Percentiles rank a stretch among this genome's conserved stretches.
Evolutionary conservation across 2,888 invertebrate species (phyloP).

Genomic region (Mesorhabditis spiculigera): DNA sequence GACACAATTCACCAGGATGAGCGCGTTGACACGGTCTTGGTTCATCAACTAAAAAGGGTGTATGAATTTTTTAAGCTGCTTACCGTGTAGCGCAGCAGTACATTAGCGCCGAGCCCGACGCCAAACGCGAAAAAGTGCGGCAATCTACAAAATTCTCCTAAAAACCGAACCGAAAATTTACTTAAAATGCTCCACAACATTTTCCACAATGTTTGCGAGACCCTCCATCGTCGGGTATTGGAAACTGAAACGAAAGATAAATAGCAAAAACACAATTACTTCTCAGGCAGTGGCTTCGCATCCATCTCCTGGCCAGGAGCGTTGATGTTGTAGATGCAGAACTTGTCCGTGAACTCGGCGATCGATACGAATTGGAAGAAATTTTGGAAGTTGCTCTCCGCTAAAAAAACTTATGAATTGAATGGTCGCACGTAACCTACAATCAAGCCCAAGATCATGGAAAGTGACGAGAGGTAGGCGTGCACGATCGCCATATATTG

Average conservation of each 20-base stretch:
- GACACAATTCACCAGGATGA: conserved; percentile 87
- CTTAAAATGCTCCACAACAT: conserved; percentile 75
- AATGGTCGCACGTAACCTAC: conserved; percentile 70
- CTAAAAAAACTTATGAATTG: conserved; percentile 30
- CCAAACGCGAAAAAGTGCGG: conserved; percentile 89
- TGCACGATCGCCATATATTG: conserved; percentile 83
- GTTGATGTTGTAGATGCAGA: conserved; percentile 96
- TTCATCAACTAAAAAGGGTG: conserved; percentile 62
- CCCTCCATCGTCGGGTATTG: conserved; percentile 94
- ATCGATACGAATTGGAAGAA: conserved; percentile 64
- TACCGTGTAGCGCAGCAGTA: conserved; percentile 84
- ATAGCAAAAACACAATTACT: conserved; percentile 67
- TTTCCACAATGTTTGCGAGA: conserved; percentile 81
- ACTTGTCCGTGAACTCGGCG: conserved; percentile 63
- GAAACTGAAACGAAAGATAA: conserved; percentile 68
- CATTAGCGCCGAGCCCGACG: conserved; percentile 93
- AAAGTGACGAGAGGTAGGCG: conserved; percentile 93
- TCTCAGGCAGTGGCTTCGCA: conserved; percentile 83
- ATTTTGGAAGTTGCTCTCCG: conserved; percentile 61
- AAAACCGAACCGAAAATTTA: conserved; percentile 36
- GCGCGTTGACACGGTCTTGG: conserved; percentile 82
- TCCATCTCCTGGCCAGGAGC: conserved; percentile 98
- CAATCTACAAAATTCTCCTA: conserved; percentile 70
- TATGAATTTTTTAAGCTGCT: conserved; percentile 48
- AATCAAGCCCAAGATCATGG: conserved; percentile 96